phyloP scores from a whole-genome alignment of 2,797 vertebrate genomes.

The Florisuga fusca region DNA sequence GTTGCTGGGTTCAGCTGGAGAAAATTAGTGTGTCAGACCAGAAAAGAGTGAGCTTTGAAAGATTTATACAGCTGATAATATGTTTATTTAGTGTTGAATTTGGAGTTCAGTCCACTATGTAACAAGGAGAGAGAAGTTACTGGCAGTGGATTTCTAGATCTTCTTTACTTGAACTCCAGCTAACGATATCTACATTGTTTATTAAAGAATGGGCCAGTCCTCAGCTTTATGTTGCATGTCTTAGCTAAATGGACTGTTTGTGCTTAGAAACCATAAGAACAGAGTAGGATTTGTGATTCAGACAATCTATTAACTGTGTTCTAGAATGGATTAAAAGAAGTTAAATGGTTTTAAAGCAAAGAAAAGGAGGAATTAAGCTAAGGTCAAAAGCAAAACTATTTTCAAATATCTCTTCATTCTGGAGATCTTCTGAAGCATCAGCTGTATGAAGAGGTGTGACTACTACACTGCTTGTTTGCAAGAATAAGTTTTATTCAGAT shows the following conservation, averaged over 20 bases:
- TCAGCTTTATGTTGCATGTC: background rate
- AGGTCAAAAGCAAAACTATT: background rate
- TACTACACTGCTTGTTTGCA: background rate
- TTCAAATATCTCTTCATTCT: background rate
- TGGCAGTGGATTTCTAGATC: background rate
- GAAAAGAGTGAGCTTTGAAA: background rate
- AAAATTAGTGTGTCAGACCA: background rate
- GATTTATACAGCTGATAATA: background rate
- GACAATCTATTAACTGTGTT: background rate
- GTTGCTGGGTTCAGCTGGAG: background rate
- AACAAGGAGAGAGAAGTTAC: background rate
- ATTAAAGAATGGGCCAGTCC: background rate
- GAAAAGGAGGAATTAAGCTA: background rate
- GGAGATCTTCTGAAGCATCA: background rate
- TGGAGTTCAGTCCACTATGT: background rate
- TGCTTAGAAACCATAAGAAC: background rate
- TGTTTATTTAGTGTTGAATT: background rate
- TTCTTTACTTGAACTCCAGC: background rate
- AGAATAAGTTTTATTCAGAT: background rate
- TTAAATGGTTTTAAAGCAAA: background rate
- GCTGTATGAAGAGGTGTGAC: background rate
- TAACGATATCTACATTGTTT: background rate
- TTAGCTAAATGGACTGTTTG: background rate
- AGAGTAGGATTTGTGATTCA: background rate
- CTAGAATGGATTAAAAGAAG: background rate